phyloP scores from a whole-genome alignment of 2,113 vertebrate species.

The Glaucidium brasilianum region DNA sequence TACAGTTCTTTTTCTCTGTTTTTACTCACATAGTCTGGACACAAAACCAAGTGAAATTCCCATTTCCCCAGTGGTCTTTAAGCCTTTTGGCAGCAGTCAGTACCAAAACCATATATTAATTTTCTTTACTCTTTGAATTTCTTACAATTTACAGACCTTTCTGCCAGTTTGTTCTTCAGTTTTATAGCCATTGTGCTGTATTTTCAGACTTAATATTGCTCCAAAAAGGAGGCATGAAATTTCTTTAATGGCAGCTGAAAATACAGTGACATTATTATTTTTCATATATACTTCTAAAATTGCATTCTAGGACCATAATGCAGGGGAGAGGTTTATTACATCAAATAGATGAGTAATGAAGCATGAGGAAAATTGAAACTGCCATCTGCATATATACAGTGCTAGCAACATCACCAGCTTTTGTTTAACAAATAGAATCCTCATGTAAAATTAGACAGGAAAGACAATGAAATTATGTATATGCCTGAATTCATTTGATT shows the following conservation, averaged over 20 bases:
- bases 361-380: neutral
- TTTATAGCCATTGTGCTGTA: neutral
- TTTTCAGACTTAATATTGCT: neutral
- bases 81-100: neutral
- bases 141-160: neutral
- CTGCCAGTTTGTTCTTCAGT: neutral
- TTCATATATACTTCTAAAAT: neutral
- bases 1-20: neutral
- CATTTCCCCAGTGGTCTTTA: neutral
- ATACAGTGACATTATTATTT: neutral
- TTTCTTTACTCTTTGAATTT: neutral
- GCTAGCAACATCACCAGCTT: neutral
- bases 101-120: neutral
- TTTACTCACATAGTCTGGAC: neutral
- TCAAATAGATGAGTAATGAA: neutral
- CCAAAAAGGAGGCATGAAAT: neutral
- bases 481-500: neutral
- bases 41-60: neutral
- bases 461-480: neutral
- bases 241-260: neutral
- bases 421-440: slow-evolving; percentile 8
- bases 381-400: neutral
- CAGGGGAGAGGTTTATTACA: neutral
- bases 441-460: neutral
- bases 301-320: neutral